Percentiles rank a stretch among this genome's conserved stretches.
phyloP scores from a whole-genome alignment of 2,113 vertebrate genomes.

The Trematocara zebra region DNA sequence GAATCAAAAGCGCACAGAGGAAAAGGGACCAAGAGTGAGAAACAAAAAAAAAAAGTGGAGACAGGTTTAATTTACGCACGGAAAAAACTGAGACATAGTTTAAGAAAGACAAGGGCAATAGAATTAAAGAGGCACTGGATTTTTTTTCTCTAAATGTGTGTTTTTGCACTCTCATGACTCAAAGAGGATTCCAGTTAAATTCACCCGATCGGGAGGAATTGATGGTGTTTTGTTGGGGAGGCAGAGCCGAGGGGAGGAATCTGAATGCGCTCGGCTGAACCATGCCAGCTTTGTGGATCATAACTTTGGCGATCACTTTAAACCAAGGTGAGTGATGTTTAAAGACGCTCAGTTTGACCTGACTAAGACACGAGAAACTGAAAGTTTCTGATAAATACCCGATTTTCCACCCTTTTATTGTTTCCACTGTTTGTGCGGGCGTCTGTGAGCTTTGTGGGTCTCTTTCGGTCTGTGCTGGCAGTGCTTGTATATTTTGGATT shows the following conservation, averaged over 20 bases:
- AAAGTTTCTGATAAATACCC: conserved; percentile 23
- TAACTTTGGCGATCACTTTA: conserved; percentile 74
- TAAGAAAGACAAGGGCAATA: background rate
- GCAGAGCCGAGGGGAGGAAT: conserved; percentile 54
- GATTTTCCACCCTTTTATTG: background rate
- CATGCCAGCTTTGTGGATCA: conserved; percentile 73
- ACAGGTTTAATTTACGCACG: conserved; percentile 39
- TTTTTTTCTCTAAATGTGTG: background rate
- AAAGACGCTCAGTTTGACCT: background rate
- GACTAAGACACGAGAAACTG: background rate
- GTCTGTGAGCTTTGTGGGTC: conserved; percentile 10
- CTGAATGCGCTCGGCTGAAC: conserved; percentile 64
- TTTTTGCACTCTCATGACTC: conserved; percentile 43
- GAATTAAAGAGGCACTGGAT: background rate
- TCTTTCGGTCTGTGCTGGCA: background rate
- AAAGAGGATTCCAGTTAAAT: conserved; percentile 41
- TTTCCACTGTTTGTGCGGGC: background rate
- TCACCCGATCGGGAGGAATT: conserved; percentile 47
- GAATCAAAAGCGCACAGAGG: conserved; percentile 37
- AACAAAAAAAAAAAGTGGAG: conserved; percentile 29
- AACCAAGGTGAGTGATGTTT: conserved; percentile 65
- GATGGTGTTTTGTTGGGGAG: conserved; percentile 54
- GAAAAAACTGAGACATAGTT: background rate
- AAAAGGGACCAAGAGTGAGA: conserved; percentile 24
- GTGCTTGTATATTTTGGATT: background rate